phyloP scores from a whole-genome alignment of 2,888 invertebrate species.

The Hecatera dysodea region DNA sequence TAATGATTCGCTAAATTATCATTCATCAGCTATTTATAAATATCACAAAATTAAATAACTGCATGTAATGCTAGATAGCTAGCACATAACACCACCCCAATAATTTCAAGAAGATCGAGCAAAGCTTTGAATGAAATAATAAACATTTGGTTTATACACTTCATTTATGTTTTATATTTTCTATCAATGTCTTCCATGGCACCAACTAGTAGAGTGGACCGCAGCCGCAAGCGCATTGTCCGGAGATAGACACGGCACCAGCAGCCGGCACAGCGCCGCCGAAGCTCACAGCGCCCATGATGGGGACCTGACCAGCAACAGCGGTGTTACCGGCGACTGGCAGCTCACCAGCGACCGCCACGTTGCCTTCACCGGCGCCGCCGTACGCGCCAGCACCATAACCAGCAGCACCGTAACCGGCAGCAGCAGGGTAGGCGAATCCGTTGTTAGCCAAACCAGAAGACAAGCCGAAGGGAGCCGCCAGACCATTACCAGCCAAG shows the following conservation, averaged over 20 bases:
- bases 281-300: constrained; percentile 44
- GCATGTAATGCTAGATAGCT: too few species aligned
- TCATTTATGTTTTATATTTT: too few species aligned
- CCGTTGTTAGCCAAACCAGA: background rate
- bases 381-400: constrained; percentile 46
- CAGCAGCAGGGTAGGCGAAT: constrained; percentile 11
- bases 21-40: too few species aligned
- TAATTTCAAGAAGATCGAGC: too few species aligned
- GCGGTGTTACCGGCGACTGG: constrained; percentile 64
- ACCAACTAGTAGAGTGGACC: background rate
- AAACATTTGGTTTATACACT: too few species aligned
- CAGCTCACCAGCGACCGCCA: constrained; percentile 62
- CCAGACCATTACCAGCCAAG: background rate
- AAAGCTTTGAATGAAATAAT: too few species aligned
- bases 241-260: constrained; percentile 47
- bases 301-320: constrained; percentile 33
- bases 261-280: constrained; percentile 41
- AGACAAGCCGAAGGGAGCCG: background rate
- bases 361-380: constrained; percentile 59
- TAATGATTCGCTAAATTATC: too few species aligned
- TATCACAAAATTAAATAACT: too few species aligned
- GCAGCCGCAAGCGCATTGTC: constrained; percentile 18
- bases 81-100: too few species aligned
- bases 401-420: too few species aligned
- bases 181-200: too few species aligned